Evolutionary conservation across 2,797 vertebrate species (phyloP).

Genomic region (Scyliorhinus canicula): DNA sequence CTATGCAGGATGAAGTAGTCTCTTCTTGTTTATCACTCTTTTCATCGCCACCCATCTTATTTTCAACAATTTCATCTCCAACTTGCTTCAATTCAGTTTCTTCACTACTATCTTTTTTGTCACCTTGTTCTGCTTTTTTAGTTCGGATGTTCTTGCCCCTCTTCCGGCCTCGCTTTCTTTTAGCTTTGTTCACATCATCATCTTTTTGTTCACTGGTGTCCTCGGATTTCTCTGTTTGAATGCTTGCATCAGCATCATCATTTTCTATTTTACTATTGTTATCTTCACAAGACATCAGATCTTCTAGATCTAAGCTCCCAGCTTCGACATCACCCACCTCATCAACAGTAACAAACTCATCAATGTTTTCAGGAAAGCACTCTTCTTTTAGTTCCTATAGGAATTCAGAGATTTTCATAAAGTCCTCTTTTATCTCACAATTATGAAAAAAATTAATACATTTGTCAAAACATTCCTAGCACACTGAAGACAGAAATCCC

Average conservation of each 20-base stretch:
- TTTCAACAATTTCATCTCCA: constrained; percentile 14
- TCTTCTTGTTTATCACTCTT: constrained; percentile 42
- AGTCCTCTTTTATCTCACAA: neutral
- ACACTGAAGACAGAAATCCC: neutral
- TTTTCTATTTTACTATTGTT: constrained; percentile 51
- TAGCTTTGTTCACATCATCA: constrained; percentile 65
- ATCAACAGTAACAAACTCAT: constrained; percentile 88
- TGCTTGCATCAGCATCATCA: constrained; percentile 43
- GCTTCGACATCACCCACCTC: constrained; percentile 83
- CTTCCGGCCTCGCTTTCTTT: constrained; percentile 73
- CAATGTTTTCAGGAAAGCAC: constrained; percentile 79
- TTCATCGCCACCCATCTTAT: constrained; percentile 10
- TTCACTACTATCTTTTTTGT: constrained; percentile 26
- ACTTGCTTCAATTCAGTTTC: neutral
- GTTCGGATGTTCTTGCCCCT: constrained; percentile 51
- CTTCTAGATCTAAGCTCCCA: constrained; percentile 30
- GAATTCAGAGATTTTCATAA: neutral
- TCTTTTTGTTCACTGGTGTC: constrained; percentile 57
- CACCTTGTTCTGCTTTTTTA: constrained; percentile 25
- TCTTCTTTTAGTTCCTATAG: constrained; percentile 50
- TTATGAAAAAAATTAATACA: neutral
- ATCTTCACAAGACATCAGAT: constrained; percentile 45
- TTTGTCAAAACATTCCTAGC: neutral
- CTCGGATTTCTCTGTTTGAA: constrained; percentile 61
- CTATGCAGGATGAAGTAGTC: constrained; percentile 46